phyloP scores from a whole-genome alignment of 2,888 invertebrate species.

The Deilephila elpenor region DNA sequence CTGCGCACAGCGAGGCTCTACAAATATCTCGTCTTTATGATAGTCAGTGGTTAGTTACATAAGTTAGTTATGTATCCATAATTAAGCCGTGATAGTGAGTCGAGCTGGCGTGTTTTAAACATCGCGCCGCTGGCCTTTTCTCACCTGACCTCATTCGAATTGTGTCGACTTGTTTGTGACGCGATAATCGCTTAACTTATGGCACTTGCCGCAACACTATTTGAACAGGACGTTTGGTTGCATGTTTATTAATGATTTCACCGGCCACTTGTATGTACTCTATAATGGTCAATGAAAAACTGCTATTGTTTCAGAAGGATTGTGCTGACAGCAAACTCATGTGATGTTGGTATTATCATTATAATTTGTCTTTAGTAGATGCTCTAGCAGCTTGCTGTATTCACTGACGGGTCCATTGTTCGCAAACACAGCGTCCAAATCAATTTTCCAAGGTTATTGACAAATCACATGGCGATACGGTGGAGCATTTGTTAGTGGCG shows the following conservation, averaged over 20 bases:
- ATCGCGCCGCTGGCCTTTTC: constrained; percentile 10
- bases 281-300: background rate
- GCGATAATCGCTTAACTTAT: background rate
- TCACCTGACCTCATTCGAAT: constrained; percentile 16
- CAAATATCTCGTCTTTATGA: background rate
- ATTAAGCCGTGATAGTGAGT: background rate
- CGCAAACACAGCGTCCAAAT: background rate
- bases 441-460: background rate
- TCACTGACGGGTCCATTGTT: background rate
- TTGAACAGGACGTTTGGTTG: no score
- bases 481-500: background rate
- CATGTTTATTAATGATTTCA: background rate
- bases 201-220: no score
- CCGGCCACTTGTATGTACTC: background rate
- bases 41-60: background rate
- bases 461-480: no score
- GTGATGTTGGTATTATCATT: constrained; percentile 12
- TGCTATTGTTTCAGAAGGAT: background rate
- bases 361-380: background rate
- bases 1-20: background rate
- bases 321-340: background rate
- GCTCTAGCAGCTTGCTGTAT: background rate
- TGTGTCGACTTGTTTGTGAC: background rate
- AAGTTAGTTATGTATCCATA: background rate
- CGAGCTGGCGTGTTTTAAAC: background rate